Evolutionary conservation across 35 echinoderm and acorn worm genomes (phyloP), one percentile per base, ranked within the genome.

Genomic region (Heliocidaris erythrogramma): DNA sequence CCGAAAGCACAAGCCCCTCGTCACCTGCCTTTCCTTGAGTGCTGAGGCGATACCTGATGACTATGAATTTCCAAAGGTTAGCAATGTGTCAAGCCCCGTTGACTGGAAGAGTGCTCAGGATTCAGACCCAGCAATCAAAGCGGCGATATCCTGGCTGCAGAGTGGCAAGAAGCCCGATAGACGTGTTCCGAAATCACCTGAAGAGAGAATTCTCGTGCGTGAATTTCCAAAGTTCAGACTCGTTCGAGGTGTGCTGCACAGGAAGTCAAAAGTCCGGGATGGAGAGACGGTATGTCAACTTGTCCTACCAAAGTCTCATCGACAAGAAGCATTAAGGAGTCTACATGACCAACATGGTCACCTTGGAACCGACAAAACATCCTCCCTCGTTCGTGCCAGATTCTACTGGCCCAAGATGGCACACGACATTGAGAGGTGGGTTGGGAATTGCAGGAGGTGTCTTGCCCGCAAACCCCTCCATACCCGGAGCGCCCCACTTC

Each of bases 331-430:
- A 9, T 11, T 95, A 2, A 24, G 32, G 12, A 29, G 49, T 24
- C 13, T 95, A 11, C 96, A 97, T 49, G 59, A 97, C 91, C 90
- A 97, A 24, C 42, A 95, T 50, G 96, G 94, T 24, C 96, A 97
- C 59, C 52, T 97, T 14, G 96, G 94, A 14, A 11, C 47, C 4
- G 96, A 96, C 16, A 52, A 94, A 29, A 94, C 94, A 4, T 13
- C 92, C 21, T 94, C 95, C 24, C 32, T 97, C 31, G 60, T 71
- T 5, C 27, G 93, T 42, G 92, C 71, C 13, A 0, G 95, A 8
- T 97, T 94, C 86, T 96, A 94, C 48, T 97, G 95, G 95, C 92
- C 95, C 0, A 27, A 53, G 30, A 97, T 97, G 96, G 27, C 48
- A 42, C 12, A 14, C 9, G 31, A 95, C 31, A 69, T 97, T 8